Base-by-base conservation (phyloP, 2,797 vertebrate species). In the Epinephelus awoara region DNA sequence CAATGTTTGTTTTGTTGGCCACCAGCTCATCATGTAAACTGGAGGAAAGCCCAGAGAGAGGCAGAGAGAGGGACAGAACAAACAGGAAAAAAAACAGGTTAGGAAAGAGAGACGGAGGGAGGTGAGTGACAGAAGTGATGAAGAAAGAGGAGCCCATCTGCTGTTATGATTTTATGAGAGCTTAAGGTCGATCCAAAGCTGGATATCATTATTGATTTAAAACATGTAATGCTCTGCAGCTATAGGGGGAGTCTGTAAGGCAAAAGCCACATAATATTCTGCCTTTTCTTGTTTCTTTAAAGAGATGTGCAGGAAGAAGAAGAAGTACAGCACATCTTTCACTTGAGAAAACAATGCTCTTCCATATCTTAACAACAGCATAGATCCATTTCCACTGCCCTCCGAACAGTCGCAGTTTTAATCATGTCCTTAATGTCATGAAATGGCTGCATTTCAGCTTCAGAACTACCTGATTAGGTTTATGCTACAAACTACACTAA, bases 1-100 rank as follows among this genome's bases (percentile, higher is more conserved):
- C 92, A 88, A 47, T 82, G 80, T 88, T 90, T 91, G 87, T 86
- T 83, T 73, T 90, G 85, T 80, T 89, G 88, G 87, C 88, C 78
- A 65, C 85, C 69, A 50, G 73, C 79, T 85, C 81, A 77, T 80
- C 74, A 61, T 67, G 70, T 77, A 72, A 85, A 85, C 85, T 91
- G 93, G 92, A 92, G 57, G 56, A 59, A 75, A 86, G 92, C 92
- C 91, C 85, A 88, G 89, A 86, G 64, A 82, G 65, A 67, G 59
- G 58, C 21, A 57, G 51, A 69, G 59, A 79, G 54, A 73, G 38
- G 75, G 58, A 23, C 6, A 19, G 18, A 49, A 49, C 17, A 18
- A 49, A 49, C 47, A 49, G 47, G 6, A 29, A 27, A 40, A 42
- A 42, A 42, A 19, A 15, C 47, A 49, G 47, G 47, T 49, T 18